phyloP scores from a whole-genome alignment of 2,888 invertebrate species.

The Thecocarcelia acutangulata region DNA sequence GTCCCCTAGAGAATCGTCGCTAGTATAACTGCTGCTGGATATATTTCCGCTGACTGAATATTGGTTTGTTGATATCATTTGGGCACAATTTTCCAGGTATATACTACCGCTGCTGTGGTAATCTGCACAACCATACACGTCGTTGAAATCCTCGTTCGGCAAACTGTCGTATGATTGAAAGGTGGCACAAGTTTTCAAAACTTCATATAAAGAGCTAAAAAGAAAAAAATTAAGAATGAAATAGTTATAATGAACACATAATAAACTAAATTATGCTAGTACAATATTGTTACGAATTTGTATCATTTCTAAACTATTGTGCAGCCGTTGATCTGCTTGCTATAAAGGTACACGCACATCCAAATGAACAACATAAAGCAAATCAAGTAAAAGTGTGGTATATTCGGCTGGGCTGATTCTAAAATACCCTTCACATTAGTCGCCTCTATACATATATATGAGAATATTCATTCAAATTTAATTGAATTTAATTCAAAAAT shows the following conservation, averaged over 20 bases:
- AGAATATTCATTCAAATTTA: no score
- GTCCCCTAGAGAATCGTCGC: slow-evolving; percentile 77
- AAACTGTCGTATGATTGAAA: slow-evolving; percentile 76
- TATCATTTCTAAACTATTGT: no score
- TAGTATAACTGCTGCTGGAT: slow-evolving; percentile 73
- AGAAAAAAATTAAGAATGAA: neutral
- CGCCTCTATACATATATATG: no score
- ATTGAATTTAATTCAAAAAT: no score
- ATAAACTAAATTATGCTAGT: neutral
- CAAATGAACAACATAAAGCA: no score
- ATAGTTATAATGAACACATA: neutral
- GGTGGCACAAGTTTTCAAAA: slow-evolving; percentile 76
- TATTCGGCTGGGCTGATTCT: no score
- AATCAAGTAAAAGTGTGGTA: no score
- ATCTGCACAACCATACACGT: slow-evolving; percentile 70
- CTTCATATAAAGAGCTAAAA: slow-evolving; percentile 73
- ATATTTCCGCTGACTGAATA: slow-evolving; percentile 74
- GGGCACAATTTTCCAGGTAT: slow-evolving; percentile 71
- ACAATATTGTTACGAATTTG: no score
- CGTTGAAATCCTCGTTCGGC: slow-evolving; percentile 74
- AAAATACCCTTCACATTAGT: no score
- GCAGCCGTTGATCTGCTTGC: no score
- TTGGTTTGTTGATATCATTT: slow-evolving; percentile 76
- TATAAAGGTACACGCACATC: no score
- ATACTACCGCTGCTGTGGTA: slow-evolving; percentile 59